These are phyloP conservation scores for Ormyrus nitidulus DNA, from an alignment of 2,888 invertebrate species.

Conservation along the genomic window DNA sequence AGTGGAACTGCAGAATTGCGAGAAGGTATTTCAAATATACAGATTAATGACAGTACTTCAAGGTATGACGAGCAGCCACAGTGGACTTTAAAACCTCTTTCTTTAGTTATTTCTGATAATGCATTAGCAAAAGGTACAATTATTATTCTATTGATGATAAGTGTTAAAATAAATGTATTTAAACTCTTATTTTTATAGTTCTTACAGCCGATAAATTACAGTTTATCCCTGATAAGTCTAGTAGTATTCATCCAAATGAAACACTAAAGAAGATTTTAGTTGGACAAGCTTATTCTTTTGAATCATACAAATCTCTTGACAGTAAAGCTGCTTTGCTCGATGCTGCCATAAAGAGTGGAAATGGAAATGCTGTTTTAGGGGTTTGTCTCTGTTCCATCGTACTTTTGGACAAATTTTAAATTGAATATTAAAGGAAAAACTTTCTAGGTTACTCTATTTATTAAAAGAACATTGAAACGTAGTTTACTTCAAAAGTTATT, in stretches of 20 bases:
- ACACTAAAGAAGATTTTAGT: constrained; percentile 77
- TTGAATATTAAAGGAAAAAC: constrained; percentile 3
- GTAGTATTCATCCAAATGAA: constrained; percentile 73
- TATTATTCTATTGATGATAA: constrained; percentile 50
- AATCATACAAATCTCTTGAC: constrained; percentile 77
- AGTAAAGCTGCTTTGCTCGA: constrained; percentile 85
- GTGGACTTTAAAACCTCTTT: constrained; percentile 70
- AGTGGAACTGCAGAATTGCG: constrained; percentile 73
- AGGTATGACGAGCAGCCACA: constrained; percentile 63
- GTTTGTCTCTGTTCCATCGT: constrained; percentile 73
- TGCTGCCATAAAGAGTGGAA: constrained; percentile 82
- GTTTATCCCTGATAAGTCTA: constrained; percentile 64
- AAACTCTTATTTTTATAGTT: constrained; percentile 70
- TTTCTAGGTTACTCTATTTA: constrained; percentile 83
- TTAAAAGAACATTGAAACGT: constrained; percentile 84
- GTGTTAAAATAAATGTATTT: not conserved
- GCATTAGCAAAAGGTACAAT: constrained; percentile 71
- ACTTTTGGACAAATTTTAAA: constrained; percentile 1
- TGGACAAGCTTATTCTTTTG: constrained; percentile 77
- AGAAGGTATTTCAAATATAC: constrained; percentile 69
- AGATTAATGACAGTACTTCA: constrained; percentile 64
- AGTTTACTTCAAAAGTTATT: constrained; percentile 84
- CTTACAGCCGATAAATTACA: constrained; percentile 74
- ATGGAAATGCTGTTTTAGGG: constrained; percentile 86
- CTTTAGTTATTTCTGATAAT: constrained; percentile 75